Conservation (phyloP, 2,888 invertebrate genomes). For the Leptura quadrifasciata region DNA sequence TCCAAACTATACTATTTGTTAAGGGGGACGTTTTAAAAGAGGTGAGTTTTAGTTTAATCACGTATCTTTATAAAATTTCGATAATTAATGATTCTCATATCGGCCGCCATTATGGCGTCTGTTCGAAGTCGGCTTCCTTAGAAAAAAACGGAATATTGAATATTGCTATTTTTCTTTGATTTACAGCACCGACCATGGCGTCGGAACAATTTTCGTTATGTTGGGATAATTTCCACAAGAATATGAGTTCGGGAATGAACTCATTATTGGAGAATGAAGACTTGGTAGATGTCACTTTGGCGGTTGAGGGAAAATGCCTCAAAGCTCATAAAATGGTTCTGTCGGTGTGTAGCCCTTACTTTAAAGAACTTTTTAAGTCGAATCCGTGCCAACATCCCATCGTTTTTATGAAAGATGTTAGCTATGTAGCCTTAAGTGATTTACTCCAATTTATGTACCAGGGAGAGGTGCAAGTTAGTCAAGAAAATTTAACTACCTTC, state of each 20-base stretch:
- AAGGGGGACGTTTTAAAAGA: slow-evolving; percentile 49
- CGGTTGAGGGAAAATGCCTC: slow-evolving; percentile 77
- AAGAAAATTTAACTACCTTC: slow-evolving; percentile 71
- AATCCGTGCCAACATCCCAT: slow-evolving; percentile 83
- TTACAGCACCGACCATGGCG: slow-evolving; percentile 72
- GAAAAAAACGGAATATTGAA: neutral
- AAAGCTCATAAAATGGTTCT: slow-evolving; percentile 84
- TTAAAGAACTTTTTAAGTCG: slow-evolving; percentile 81
- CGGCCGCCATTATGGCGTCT: slow-evolving; percentile 65
- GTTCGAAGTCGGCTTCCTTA: slow-evolving; percentile 31
- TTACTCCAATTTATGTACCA: slow-evolving; percentile 79
- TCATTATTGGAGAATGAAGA: slow-evolving; percentile 71
- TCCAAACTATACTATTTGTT: slow-evolving; percentile 41
- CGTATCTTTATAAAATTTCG: slow-evolving; percentile 8
- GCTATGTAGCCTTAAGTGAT: slow-evolving; percentile 76
- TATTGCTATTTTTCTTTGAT: slow-evolving; percentile 33
- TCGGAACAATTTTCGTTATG: slow-evolving; percentile 82
- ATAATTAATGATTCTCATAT: neutral
- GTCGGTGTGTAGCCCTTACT: slow-evolving; percentile 83
- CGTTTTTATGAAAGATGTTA: slow-evolving; percentile 78
- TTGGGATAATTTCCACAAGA: slow-evolving; percentile 85
- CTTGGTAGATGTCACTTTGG: slow-evolving; percentile 73
- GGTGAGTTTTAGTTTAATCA: slow-evolving; percentile 46
- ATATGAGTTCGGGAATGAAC: slow-evolving; percentile 81
- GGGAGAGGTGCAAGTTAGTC: slow-evolving; percentile 75